Conservation (phyloP, 2,888 invertebrate species). For the Germaria angustata region DNA sequence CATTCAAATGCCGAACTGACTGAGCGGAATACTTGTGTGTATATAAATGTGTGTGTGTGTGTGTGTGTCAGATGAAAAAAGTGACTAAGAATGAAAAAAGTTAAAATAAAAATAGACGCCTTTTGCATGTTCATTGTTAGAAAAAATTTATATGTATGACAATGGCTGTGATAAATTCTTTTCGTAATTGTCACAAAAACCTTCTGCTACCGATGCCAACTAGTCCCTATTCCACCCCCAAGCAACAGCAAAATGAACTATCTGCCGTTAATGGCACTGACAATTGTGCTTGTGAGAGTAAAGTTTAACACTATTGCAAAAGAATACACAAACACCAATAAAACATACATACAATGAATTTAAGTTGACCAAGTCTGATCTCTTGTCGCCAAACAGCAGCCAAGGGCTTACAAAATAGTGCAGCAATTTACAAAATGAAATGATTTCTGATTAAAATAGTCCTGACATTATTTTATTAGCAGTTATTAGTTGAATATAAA, state of each 20-base stretch:
- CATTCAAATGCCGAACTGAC: neutral
- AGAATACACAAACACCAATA: neutral
- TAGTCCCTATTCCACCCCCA: neutral
- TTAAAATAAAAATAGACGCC: constrained; percentile 42
- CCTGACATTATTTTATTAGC: too few species aligned
- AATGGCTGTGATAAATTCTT: constrained; percentile 52
- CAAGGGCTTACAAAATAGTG: too few species aligned
- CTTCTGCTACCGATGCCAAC: constrained; percentile 25
- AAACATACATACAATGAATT: neutral
- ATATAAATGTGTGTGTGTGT: neutral
- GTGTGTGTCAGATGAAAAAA: neutral
- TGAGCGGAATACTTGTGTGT: too few species aligned
- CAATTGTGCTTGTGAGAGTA: constrained; percentile 13
- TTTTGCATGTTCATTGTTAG: constrained; percentile 58
- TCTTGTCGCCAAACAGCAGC: too few species aligned
- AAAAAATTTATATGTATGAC: constrained; percentile 41
- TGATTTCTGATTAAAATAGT: too few species aligned
- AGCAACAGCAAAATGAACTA: neutral
- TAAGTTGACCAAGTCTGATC: neutral
- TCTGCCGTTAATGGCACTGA: constrained; percentile 24
- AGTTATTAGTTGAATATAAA: too few species aligned
- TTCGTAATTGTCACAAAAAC: constrained; percentile 40
- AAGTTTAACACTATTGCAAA: neutral
- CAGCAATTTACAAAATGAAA: too few species aligned
- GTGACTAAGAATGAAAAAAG: neutral